Percentiles rank a stretch among this genome's conserved stretches.
These are phyloP conservation scores for Heteropelma amictum DNA, from an alignment of 2,888 invertebrate genomes.

Conservation along the genomic window DNA sequence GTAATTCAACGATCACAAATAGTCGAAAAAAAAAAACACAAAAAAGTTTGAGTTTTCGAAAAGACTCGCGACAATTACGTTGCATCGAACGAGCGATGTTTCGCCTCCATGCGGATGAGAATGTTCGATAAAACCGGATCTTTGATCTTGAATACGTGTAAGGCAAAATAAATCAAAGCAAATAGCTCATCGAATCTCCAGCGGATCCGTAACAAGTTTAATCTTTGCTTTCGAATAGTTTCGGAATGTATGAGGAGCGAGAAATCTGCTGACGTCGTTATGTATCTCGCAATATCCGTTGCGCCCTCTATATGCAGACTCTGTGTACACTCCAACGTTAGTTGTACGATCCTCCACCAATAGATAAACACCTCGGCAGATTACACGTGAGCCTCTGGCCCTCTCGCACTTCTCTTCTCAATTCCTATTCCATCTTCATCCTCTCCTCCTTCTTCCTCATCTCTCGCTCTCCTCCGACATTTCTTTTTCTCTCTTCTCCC, in stretches of 20 bases:
- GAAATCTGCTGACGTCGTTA: constrained; percentile 44
- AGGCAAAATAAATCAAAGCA: background rate
- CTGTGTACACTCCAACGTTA: constrained; percentile 25
- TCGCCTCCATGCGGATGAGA: no score
- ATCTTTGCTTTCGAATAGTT: constrained; percentile 39
- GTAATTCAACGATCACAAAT: no score
- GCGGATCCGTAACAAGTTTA: constrained; percentile 10
- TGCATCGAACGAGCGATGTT: no score
- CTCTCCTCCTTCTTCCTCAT: background rate
- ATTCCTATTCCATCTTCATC: background rate
- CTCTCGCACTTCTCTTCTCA: constrained; percentile 50
- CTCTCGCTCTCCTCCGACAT: no score
- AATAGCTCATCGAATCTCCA: background rate
- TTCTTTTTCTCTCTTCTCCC: background rate
- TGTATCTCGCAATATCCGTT: constrained; percentile 1
- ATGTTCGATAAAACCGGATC: background rate
- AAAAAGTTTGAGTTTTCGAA: no score
- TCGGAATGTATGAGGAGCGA: constrained; percentile 40
- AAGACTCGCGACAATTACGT: no score
- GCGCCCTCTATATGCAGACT: constrained; percentile 32
- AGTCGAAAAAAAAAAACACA: no score
- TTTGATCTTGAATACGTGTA: no score
- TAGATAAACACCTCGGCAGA: constrained; percentile 76
- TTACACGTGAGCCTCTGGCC: constrained; percentile 65
- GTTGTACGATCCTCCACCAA: constrained; percentile 61